Base-by-base conservation (phyloP, 2,113 vertebrate species). In the Beaufortia kweichowensis region DNA sequence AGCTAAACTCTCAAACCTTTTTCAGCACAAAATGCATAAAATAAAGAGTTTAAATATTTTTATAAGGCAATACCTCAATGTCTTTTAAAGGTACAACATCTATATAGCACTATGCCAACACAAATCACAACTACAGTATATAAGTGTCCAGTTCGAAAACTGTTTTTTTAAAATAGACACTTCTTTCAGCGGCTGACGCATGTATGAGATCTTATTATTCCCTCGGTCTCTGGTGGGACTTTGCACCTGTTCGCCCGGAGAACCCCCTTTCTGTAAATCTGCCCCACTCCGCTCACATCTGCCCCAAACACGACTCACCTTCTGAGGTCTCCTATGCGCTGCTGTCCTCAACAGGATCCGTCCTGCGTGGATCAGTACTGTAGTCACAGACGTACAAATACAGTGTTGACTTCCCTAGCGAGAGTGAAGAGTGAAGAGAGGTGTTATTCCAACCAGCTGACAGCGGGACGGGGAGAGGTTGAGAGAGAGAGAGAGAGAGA, bases 161-260 rank as follows among this genome's bases (percentile, higher is more conserved):
- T 19, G 29, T 43, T 68, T 60, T n/a, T 71, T 39, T 50, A 41
- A 75, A 61, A 62, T 61, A 75, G 63, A 33, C 7, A 7, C 43
- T 26, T 69, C 56, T 61, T 23, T 64, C 12, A 79, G 59, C 41
- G 46, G n/a, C 23, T 62, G 7, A 56, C 68, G 48, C 17, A 72
- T 48, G n/a, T 69, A 46, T 56, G 6, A 73, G 59, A 28, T 72
- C 70, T 70, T 63, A 35, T 55, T 28, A 75, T 76, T 66, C 46
- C 29, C 33, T 43, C 41, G 69, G 71, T 79, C 82, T 77, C 59
- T 71, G 69, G 67, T 74, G 81, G 84, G 84, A 82, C 70, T 65
- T 66, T 85, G 87, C 91, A 91, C 90, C 91, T 90, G 90, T 89
- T 87, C 75, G 78, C 74, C 80, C n/a, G 55, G 28, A 21, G n/a